A percentile compares a stretch with the other conserved stretches of the same genome.
Evolutionary conservation across 2,888 invertebrate genomes (phyloP).

Genomic region (Tipula confusa): DNA sequence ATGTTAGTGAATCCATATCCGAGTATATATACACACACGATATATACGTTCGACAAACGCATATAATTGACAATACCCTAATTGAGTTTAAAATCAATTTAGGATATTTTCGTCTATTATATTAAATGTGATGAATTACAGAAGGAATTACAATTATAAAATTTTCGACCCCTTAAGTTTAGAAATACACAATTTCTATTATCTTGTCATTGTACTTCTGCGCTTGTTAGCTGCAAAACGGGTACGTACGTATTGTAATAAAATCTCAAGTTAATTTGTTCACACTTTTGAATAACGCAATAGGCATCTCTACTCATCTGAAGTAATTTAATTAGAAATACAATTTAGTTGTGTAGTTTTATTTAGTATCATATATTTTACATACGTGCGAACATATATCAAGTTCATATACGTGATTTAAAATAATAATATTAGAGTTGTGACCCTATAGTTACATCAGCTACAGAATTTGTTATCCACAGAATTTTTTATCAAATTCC

Average conservation of each 20-base stretch:
- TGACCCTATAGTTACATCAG: too few relatives aligned
- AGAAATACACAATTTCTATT: neutral
- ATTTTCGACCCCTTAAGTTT: neutral
- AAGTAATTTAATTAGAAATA: neutral
- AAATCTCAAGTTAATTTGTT: neutral
- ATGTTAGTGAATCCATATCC: too few relatives aligned
- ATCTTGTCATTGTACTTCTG: neutral
- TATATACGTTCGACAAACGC: too few relatives aligned
- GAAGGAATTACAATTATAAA: neutral
- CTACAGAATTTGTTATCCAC: too few relatives aligned
- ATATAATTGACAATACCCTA: constrained; percentile 38
- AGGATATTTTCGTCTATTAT: constrained; percentile 32
- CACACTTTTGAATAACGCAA: neutral
- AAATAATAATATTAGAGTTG: neutral
- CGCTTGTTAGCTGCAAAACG: neutral
- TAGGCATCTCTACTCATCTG: neutral
- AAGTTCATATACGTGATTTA: neutral
- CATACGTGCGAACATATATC: neutral
- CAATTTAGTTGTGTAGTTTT: neutral
- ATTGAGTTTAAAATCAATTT: constrained; percentile 52
- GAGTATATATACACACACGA: too few relatives aligned
- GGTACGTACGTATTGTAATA: neutral
- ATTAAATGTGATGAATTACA: constrained; percentile 13
- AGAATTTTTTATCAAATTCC: too few relatives aligned
- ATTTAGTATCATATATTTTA: neutral